A percentile compares a stretch with the other conserved stretches of the same genome.
phyloP scores from a whole-genome alignment of 1,140 invertebrate species.

The Halesus radiatus region DNA sequence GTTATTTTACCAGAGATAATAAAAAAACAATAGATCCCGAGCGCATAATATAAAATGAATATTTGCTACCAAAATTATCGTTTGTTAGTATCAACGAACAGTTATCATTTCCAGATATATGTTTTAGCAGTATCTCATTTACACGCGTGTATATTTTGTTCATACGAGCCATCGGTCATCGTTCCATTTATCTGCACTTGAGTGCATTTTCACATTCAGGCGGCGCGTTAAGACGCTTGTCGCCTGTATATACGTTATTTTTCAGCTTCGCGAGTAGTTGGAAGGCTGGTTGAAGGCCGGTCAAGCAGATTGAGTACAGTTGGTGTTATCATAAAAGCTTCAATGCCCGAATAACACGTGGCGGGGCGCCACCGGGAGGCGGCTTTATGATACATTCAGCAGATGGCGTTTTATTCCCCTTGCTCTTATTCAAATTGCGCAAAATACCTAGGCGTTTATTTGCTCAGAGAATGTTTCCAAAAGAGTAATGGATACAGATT shows the following conservation, averaged over 20 bases:
- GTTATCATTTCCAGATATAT: background rate
- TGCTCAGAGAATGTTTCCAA: background rate
- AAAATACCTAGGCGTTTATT: background rate
- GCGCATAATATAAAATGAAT: background rate
- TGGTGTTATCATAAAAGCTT: slow-evolving; percentile 26
- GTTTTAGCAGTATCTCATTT: background rate
- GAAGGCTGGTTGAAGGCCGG: slow-evolving; percentile 4
- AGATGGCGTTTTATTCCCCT: slow-evolving; percentile 7
- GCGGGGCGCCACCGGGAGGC: background rate
- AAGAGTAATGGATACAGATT: background rate
- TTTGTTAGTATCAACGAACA: background rate
- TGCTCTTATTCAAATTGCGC: background rate
- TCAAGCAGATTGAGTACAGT: slow-evolving; percentile 24
- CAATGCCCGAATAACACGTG: slow-evolving; percentile 23
- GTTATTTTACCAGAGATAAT: background rate
- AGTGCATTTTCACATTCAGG: background rate
- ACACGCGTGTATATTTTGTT: background rate
- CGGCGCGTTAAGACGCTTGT: background rate
- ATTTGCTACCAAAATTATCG: background rate
- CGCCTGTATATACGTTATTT: slow-evolving; percentile 10
- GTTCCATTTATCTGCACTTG: background rate
- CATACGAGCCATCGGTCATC: background rate
- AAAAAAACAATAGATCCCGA: background rate
- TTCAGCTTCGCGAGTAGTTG: background rate
- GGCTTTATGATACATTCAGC: background rate